Evolutionary conservation across 2,797 vertebrate genomes (phyloP), one percentile per base, ranked within the genome.

Genomic region (Zonotrichia albicollis): DNA sequence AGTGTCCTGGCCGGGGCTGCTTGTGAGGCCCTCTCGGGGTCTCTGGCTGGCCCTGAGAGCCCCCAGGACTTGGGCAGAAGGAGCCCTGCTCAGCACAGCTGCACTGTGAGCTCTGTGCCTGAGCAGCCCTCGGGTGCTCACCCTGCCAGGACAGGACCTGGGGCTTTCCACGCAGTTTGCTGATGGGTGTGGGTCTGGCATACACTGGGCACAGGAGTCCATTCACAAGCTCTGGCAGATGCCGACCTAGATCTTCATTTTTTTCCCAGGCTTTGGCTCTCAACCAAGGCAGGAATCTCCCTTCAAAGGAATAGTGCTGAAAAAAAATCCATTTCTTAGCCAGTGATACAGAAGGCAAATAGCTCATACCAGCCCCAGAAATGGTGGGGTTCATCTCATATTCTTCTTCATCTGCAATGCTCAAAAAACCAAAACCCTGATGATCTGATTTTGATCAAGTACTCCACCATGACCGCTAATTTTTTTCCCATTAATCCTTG

Each of bases 191-290:
- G 53, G 43, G 34, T 83, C 53, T 36, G 9, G 20, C 5, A 61
- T 3, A 20, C 0, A 0, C 42, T 32, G 42, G 20, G 36, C 1
- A 1, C 1, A 4, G 65, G 15, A 88, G 22, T 55, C 53, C 26
- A 48, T 57, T 46, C 54, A 36, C 57, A 80, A 20, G 10, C 29
- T 67, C 26, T 73, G 43, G 16, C 11, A 91, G 77, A 54, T 22
- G 22, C 29, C 23, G 83, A 34, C 50, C 17, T 32, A 65, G 32
- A 18, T 14, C 18, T 43, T 53, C 6, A 18, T 7, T 16, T 77
- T 77, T 64, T 62, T 8, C 46, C n/a, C n/a, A 61, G 68, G 32
- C 6, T 26, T 84, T 65, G 42, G 32, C 71, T 53, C 12, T 54
- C 12, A 53, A 9, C 6, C 32, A 79, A 60, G 16, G 5, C 26